phyloP scores from a whole-genome alignment of 2,797 vertebrate species.

The Astyanax mexicanus region DNA sequence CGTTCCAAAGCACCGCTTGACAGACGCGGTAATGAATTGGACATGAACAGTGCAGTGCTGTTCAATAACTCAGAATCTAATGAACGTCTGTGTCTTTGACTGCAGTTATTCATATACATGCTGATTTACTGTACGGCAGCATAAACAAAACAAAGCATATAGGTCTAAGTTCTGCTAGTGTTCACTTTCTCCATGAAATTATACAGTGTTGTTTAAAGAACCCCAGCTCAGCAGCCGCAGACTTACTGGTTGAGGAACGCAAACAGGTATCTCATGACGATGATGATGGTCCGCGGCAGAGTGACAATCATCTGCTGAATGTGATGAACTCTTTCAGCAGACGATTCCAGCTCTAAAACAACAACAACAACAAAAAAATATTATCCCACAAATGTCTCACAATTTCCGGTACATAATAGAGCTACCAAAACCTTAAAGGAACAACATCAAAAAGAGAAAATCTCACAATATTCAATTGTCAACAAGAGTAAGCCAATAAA shows the following conservation, averaged over 20 bases:
- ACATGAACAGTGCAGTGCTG: conserved; percentile 45
- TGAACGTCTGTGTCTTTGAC: conserved; percentile 47
- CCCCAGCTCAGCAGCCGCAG: not conserved
- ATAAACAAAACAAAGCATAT: conserved; percentile 13
- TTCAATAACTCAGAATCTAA: conserved; percentile 56
- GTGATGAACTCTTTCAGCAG: conserved; percentile 91
- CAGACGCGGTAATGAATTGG: conserved; percentile 48
- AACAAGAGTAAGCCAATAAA: too few relatives aligned
- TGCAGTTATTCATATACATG: conserved; percentile 43
- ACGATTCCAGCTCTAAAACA: conserved; percentile 89
- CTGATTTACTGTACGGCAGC: conserved; percentile 40
- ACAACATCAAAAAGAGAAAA: too few relatives aligned
- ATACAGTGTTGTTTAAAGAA: not conserved
- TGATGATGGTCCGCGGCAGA: conserved; percentile 89
- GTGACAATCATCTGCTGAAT: conserved; percentile 92
- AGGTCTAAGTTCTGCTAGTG: too few relatives aligned
- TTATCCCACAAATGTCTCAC: not conserved
- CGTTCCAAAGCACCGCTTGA: conserved; percentile 50
- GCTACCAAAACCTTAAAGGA: not conserved
- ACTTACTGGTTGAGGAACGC: conserved; percentile 99
- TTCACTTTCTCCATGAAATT: not conserved
- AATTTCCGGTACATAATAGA: not conserved
- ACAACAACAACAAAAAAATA: conserved; percentile 31
- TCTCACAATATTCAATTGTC: too few relatives aligned
- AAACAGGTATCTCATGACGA: conserved; percentile 99